Base-by-base conservation (phyloP, 1,140 invertebrate genomes). In the Helicoverpa armigera region DNA sequence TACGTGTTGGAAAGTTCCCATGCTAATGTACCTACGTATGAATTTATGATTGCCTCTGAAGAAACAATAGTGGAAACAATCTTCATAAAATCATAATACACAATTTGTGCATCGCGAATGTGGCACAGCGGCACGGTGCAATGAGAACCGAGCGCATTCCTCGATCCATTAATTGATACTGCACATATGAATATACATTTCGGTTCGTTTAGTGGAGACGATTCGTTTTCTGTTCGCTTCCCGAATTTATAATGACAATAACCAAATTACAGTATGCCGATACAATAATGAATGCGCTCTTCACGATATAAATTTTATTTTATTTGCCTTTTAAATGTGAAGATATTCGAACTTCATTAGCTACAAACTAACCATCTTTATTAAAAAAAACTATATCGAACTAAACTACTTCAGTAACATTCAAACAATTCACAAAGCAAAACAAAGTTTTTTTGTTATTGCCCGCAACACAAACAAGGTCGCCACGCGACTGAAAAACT, bases 391-490 rank as follows among this genome's bases (percentile, higher is more conserved):
- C 31, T 67, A 35, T 67, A 67, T 67, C 63, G 35, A 65, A 65
- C 23, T 23, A 16, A 29, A 63, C 67, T 70, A 51, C 67, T 70
- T 51, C 50, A 69, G 13, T 51, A 29, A 70, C 23, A 51, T 54
- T 56, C 67, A 86, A 88, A 83, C 79, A 86, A 84, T 82, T 85
- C 79, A 77, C 82, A 79, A 85, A 82, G 76, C 82, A 87, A 87
- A 88, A 86, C 80, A 89, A 85, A 84, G 61, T 89, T 88, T 87
- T 88, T 83, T 88, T 83, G 85, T 87, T 87, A 83, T 87, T 85
- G 81, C 80, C 82, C 81, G 79, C 63, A 78, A 74, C 74, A 48
- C 67, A 50, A 70, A 53, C 67, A 73, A 73, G 53, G 67, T 70
- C 67, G 67, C 12, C 48, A 51, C 29, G 53, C 53, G 70, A 58